Evolutionary conservation across 2,113 vertebrate genomes (phyloP), one percentile per base, ranked within the genome.

Genomic region (Cephalopterus ornatus): DNA sequence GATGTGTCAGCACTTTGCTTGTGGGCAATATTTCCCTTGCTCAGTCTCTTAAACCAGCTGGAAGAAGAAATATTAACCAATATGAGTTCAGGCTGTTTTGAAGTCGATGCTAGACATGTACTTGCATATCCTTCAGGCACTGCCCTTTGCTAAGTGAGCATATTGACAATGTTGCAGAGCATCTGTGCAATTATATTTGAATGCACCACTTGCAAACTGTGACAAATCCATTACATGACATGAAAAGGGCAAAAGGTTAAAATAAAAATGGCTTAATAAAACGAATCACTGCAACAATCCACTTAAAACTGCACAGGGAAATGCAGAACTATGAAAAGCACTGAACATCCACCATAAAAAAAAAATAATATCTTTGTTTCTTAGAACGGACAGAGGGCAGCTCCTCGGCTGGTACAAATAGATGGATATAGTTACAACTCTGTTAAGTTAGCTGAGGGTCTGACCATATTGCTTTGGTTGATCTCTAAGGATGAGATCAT

Each of bases 241-340:
- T 67, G 65, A 77, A 80, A 76, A 95, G 61, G 30, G n/a, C 37
- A 56, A 77, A 75, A 92, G 46, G 47, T 72, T 83, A 80, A 83
- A 85, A 80, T 67, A 89, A 74, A 97, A 94, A 32, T 42, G 32
- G 15, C 80, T 85, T 89, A 63, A 78, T 90, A 74, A 70, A 80
- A 44, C 33, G 46, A 66, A 37, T 65, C 37, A 26, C 53, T 52
- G 66, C 46, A 42, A 56, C 32, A 81, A 67, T 44, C 70, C 49
- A 15, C 77, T 87, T 84, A 44, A 80, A 92, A 46, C 26, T 47
- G 58, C 22, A 37, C 14, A 11, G n/a, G 37, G 47, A 65, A 72
- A 52, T 27, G 35, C 35, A 85, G 42, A 28, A 15, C n/a, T 81
- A n/a, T 39, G 35, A 83, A 50, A 82, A 86, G 33, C 19, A 65